Percentiles rank a stretch among this genome's conserved stretches.
Conservation (phyloP, 2,888 invertebrate species). For the Phyto melanocephala region DNA sequence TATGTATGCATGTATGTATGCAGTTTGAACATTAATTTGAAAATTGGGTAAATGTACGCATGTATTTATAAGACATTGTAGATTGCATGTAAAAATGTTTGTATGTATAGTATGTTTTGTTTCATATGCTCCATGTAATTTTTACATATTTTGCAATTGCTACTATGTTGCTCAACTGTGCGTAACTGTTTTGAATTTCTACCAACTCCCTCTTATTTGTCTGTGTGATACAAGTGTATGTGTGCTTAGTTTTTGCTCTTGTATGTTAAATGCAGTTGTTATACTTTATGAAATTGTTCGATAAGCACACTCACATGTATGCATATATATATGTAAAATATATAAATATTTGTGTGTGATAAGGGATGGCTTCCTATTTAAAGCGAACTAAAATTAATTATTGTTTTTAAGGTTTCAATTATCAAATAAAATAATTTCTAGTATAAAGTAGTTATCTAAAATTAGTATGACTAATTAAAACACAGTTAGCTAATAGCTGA, state of each 20-base stretch:
- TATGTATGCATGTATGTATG: background rate
- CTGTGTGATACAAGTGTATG: background rate
- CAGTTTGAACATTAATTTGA: too few species aligned
- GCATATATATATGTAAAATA: background rate
- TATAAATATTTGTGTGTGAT: too few species aligned
- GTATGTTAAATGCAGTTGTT: conserved; percentile 7
- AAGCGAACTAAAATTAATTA: too few species aligned
- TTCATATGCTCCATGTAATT: conserved; percentile 46
- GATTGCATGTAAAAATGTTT: background rate
- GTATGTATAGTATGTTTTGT: background rate
- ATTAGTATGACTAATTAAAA: too few species aligned
- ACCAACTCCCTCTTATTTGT: background rate
- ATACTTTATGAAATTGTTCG: background rate
- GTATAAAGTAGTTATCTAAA: too few species aligned
- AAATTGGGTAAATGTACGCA: background rate
- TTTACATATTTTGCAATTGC: conserved; percentile 52
- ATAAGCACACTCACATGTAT: too few species aligned
- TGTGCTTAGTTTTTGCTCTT: background rate
- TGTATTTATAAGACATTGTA: background rate
- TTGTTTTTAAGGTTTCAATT: too few species aligned
- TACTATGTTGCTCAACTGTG: conserved; percentile 49
- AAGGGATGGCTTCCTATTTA: background rate
- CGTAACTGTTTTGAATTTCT: conserved; percentile 33
- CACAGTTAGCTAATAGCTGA: too few species aligned
- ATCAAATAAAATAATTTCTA: too few species aligned